Percentiles rank a stretch among this genome's conserved stretches.
phyloP scores from a whole-genome alignment of 2,797 vertebrate genomes.

The Kryptopterus vitreolus region DNA sequence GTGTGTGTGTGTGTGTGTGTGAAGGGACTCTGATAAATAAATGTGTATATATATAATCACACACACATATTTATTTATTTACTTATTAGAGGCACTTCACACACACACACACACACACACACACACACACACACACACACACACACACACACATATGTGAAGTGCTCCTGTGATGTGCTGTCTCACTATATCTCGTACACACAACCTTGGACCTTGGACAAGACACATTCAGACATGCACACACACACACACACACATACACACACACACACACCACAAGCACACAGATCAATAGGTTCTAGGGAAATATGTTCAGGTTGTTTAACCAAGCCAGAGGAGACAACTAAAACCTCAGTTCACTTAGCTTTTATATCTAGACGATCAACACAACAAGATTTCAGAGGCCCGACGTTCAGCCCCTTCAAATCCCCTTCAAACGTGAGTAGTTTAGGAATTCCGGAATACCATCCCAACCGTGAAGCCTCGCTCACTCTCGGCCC shows the following conservation, averaged over 20 bases:
- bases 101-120: too few species aligned
- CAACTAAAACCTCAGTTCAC: slow-evolving; percentile 40
- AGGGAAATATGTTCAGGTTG: slow-evolving; percentile 53
- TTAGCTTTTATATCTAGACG: slow-evolving; percentile 77
- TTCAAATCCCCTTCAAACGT: slow-evolving; percentile 80
- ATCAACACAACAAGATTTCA: slow-evolving; percentile 81
- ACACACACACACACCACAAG: slow-evolving; percentile 26
- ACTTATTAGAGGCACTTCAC: too few species aligned
- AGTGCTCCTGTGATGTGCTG: too few species aligned
- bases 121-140: too few species aligned
- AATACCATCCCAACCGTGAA: slow-evolving; percentile 80
- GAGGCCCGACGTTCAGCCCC: slow-evolving; percentile 75
- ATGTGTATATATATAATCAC: too few species aligned
- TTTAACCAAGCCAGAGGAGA: slow-evolving; percentile 38
- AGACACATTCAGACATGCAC: slow-evolving; percentile 20
- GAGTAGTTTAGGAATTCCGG: slow-evolving; percentile 80
- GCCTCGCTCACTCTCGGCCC: slow-evolving; percentile 70
- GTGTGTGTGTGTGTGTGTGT: too few species aligned
- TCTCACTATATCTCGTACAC: background rate
- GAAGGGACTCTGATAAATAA: too few species aligned
- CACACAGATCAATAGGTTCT: slow-evolving; percentile 12
- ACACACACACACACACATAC: slow-evolving; percentile 18
- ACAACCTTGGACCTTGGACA: too few species aligned
- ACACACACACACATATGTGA: too few species aligned
- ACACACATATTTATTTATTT: too few species aligned